Evolutionary conservation across 2,888 invertebrate genomes (phyloP).

Genomic region (Meloe dianella): DNA sequence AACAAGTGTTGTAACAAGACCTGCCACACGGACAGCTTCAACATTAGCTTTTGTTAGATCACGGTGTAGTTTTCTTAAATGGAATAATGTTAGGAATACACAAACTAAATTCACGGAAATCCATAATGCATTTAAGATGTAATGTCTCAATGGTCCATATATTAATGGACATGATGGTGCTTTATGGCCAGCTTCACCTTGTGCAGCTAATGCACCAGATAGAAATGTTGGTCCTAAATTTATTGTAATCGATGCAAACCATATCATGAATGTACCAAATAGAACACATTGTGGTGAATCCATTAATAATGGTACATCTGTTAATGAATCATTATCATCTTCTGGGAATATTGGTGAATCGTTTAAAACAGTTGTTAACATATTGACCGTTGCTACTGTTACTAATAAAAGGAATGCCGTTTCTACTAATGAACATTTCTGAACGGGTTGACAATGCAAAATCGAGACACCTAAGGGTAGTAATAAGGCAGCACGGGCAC

Average conservation of each 20-base stretch:
- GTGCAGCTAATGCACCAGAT: slow-evolving; percentile 82
- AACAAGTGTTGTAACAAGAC: slow-evolving; percentile 82
- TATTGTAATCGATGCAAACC: slow-evolving; percentile 90
- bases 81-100: slow-evolving; percentile 81
- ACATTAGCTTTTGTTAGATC: slow-evolving; percentile 84
- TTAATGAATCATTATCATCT: slow-evolving; percentile 71
- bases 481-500: slow-evolving; percentile 79
- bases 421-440: slow-evolving; percentile 86
- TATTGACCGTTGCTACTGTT: slow-evolving; percentile 89
- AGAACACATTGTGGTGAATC: slow-evolving; percentile 89
- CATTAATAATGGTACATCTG: slow-evolving; percentile 68
- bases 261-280: slow-evolving; percentile 91
- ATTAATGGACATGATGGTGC: slow-evolving; percentile 85
- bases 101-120: slow-evolving; percentile 87
- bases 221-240: slow-evolving; percentile 89
- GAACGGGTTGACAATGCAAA: slow-evolving; percentile 81
- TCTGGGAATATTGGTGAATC: slow-evolving; percentile 87
- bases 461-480: slow-evolving; percentile 81
- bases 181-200: slow-evolving; percentile 76
- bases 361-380: slow-evolving; percentile 85
- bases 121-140: slow-evolving; percentile 90
- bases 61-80: slow-evolving; percentile 80
- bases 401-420: slow-evolving; percentile 87
- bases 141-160: slow-evolving; percentile 86
- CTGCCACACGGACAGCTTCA: slow-evolving; percentile 82